These are phyloP conservation scores for Catharus bicknelli DNA, from an alignment of 2,113 vertebrate genomes.

Conservation along the genomic window DNA sequence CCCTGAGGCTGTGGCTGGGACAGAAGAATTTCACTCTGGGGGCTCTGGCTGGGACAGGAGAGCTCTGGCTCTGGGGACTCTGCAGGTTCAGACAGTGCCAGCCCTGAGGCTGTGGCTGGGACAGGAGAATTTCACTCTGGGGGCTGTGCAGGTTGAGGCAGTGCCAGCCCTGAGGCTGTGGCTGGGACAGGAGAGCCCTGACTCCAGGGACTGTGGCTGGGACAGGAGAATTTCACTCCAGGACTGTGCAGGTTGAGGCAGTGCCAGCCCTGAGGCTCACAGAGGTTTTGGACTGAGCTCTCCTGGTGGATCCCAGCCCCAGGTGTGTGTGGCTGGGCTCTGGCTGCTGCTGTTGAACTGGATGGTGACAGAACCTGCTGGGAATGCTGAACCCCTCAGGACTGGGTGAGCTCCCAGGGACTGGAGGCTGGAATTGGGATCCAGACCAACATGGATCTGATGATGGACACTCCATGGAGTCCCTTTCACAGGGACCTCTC, in stretches of 20 bases:
- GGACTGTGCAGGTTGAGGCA: no score
- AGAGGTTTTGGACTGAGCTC: background rate
- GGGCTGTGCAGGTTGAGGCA: no score
- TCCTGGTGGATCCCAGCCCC: background rate
- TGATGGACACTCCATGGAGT: rapidly evolving
- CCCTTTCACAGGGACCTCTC: background rate
- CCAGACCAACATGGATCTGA: background rate
- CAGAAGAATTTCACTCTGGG: no score
- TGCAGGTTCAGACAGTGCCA: no score
- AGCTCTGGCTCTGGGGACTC: no score
- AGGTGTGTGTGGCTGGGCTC: background rate
- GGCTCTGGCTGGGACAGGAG: no score
- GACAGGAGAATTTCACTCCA: no score
- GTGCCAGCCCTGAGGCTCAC: background rate
- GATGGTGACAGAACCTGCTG: slow-evolving; percentile 23
- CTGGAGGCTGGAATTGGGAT: background rate
- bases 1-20: no score
- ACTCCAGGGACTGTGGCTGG: no score
- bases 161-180: background rate
- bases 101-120: no score
- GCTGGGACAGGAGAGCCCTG: no score
- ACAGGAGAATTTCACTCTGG: no score
- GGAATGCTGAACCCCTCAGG: background rate
- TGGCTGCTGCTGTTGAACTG: slow-evolving; percentile 71
- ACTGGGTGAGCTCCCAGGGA: background rate